These are phyloP conservation scores for Mormyrus hasselquistii DNA, from an alignment of 2,797 vertebrate genomes.

Conservation along the genomic window DNA sequence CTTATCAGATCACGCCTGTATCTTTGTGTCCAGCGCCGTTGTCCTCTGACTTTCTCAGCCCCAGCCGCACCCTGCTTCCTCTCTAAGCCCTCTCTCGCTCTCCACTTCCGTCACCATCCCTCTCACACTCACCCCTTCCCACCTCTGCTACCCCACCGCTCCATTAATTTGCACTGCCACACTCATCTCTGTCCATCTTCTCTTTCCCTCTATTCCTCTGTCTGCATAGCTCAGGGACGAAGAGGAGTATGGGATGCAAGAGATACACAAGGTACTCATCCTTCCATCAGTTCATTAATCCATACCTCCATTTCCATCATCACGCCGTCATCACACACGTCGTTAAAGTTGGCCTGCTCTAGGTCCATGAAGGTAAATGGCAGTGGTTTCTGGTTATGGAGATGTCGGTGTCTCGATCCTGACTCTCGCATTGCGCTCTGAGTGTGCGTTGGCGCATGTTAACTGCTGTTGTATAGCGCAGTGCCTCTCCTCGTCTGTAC, in stretches of 20 bases:
- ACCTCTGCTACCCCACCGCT: background rate
- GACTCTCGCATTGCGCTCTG: conserved; percentile 27
- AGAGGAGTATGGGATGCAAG: conserved; percentile 69
- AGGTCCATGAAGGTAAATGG: conserved; percentile 12
- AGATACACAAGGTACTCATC: conserved; percentile 67
- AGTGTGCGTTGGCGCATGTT: conserved; percentile 28
- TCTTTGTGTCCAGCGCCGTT: background rate
- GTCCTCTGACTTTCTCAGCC: background rate
- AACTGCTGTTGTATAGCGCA: conserved; percentile 13
- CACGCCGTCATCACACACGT: conserved; percentile 15
- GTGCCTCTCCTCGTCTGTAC: conserved; percentile 19
- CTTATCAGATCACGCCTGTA: background rate
- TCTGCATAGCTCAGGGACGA: conserved; percentile 62
- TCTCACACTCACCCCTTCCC: conserved; percentile 43
- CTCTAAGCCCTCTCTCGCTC: conserved; percentile 31
- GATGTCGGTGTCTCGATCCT: background rate
- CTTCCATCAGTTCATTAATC: conserved; percentile 40
- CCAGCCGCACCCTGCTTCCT: conserved; percentile 13
- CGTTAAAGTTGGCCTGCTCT: background rate
- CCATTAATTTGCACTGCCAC: background rate
- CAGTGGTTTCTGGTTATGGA: background rate
- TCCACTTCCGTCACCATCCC: conserved; percentile 20
- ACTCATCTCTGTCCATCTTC: conserved; percentile 18
- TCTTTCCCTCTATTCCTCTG: conserved; percentile 32
- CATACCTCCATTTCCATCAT: conserved; percentile 24